phyloP scores from a whole-genome alignment of 1,140 invertebrate species.

The Macrobrachium rosenbergii region DNA sequence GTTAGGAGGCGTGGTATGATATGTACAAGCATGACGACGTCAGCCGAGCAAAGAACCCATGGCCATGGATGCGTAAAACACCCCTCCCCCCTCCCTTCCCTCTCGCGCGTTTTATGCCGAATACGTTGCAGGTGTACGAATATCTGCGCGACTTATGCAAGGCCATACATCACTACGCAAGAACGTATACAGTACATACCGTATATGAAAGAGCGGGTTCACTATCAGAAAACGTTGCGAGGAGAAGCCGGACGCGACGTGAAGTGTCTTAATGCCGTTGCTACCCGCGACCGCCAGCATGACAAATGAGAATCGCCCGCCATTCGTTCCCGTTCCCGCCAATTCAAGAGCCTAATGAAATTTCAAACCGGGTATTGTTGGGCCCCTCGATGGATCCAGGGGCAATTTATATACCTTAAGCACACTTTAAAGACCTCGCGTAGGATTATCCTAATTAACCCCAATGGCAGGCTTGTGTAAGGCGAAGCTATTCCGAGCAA shows the following conservation, averaged over 20 bases:
- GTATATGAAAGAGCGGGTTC: no score
- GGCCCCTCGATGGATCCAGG: slow-evolving; percentile 17
- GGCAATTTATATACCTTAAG: slow-evolving; percentile 32
- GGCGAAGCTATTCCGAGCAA: background rate
- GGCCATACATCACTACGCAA: no score
- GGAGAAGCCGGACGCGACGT: background rate
- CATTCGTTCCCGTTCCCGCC: slow-evolving; percentile 21
- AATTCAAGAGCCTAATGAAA: slow-evolving; percentile 60
- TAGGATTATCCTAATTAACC: background rate
- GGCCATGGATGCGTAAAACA: no score
- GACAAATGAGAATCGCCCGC: slow-evolving; percentile 48
- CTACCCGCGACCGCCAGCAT: slow-evolving; percentile 5
- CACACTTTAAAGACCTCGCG: slow-evolving; percentile 11
- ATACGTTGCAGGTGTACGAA: no score
- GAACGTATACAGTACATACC: no score
- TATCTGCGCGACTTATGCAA: no score
- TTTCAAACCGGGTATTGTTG: slow-evolving; percentile 58
- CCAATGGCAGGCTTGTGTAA: slow-evolving; percentile 3
- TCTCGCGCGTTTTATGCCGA: no score
- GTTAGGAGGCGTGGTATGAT: no score
- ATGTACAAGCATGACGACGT: no score
- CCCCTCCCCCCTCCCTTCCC: no score
- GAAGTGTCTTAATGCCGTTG: background rate
- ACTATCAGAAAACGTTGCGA: background rate
- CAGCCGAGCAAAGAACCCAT: no score